A percentile compares a stretch with the other conserved stretches of the same genome.
Conservation (phyloP, 2,113 vertebrate species). For the Oncorhynchus masou region DNA sequence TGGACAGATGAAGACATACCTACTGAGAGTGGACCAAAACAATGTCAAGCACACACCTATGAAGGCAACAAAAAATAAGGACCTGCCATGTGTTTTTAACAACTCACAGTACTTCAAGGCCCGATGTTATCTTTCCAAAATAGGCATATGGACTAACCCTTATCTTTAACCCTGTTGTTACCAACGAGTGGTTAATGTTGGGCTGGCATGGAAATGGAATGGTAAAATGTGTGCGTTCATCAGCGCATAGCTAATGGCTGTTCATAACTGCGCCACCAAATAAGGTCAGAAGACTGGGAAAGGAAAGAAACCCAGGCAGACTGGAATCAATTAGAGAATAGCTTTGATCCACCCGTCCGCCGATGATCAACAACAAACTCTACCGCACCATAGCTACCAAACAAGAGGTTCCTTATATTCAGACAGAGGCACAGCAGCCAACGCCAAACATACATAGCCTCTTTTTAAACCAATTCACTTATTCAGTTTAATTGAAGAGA, state of each 20-base stretch:
- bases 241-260: constrained; percentile 42
- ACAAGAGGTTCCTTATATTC: constrained; percentile 51
- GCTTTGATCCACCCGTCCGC: constrained; percentile 72
- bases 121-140: too few relatives aligned
- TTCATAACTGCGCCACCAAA: constrained; percentile 46
- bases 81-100: too few relatives aligned
- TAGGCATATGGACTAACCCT: neutral
- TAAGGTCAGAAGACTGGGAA: constrained; percentile 53
- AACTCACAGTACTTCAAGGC: too few relatives aligned
- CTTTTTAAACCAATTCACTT: constrained; percentile 57
- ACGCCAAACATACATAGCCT: neutral
- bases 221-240: constrained; percentile 36
- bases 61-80: too few relatives aligned
- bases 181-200: constrained; percentile 11
- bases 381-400: constrained; percentile 35
- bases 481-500: constrained; percentile 64
- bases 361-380: constrained; percentile 65
- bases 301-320: constrained; percentile 61
- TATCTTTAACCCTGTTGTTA: neutral
- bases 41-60: too few relatives aligned
- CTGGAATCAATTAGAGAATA: constrained; percentile 71
- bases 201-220: constrained; percentile 28
- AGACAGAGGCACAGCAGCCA: neutral
- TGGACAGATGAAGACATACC: too few relatives aligned
- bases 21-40: too few relatives aligned